Evolutionary conservation across 2,113 vertebrate species (phyloP).

Genomic region (Laticauda colubrina): DNA sequence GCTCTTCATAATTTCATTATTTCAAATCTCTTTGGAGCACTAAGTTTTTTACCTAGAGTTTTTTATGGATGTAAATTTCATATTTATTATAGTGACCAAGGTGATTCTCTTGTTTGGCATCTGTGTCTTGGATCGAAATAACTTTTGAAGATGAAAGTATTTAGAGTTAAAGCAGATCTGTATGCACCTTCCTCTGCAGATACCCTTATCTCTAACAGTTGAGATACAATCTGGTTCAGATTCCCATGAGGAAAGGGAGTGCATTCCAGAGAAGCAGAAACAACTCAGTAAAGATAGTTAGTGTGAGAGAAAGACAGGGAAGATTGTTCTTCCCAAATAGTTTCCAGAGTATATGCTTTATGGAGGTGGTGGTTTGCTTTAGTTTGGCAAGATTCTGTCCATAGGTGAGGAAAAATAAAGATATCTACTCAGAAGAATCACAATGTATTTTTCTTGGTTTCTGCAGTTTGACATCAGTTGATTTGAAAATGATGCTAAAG

Average conservation of each 20-base stretch:
- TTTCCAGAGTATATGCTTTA: neutral
- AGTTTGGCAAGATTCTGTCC: neutral
- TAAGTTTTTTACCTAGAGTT: slow-evolving; percentile 3
- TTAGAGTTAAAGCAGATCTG: neutral
- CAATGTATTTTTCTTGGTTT: neutral
- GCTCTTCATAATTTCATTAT: slow-evolving; percentile 58
- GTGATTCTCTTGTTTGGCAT: neutral
- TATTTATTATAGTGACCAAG: slow-evolving; percentile 3
- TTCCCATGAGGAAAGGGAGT: neutral
- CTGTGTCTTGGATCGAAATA: neutral
- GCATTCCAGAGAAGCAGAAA: neutral
- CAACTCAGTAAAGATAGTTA: neutral
- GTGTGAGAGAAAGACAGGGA: neutral
- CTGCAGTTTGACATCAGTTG: neutral
- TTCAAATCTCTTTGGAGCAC: slow-evolving; percentile 45
- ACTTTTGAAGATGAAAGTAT: neutral
- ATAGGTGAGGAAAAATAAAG: neutral
- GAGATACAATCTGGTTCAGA: neutral
- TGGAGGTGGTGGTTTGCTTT: neutral
- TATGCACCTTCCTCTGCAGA: neutral
- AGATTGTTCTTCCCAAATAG: neutral
- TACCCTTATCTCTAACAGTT: neutral
- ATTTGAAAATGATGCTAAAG: neutral
- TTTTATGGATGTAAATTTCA: slow-evolving; percentile 33
- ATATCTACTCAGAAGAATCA: neutral